These are phyloP conservation scores for Xyliphius kryptos DNA, from an alignment of 2,113 vertebrate genomes.

Conservation along the genomic window DNA sequence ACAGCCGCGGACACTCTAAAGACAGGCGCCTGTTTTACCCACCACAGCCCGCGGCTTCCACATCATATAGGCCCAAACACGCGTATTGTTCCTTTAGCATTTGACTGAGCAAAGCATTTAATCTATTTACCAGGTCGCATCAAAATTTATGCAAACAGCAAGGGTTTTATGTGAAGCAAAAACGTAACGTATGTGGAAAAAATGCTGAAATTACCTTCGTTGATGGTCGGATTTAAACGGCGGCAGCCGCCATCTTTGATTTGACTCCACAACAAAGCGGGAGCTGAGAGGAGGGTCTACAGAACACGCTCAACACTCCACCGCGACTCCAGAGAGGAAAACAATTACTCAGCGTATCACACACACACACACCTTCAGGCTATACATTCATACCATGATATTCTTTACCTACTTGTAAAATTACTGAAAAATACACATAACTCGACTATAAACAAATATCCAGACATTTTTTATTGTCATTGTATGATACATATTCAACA, in stretches of 20 bases:
- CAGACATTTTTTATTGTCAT: too few species aligned
- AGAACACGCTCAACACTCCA: too few species aligned
- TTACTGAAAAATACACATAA: too few species aligned
- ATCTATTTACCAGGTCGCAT: background rate
- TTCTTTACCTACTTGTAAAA: too few species aligned
- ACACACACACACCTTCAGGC: background rate
- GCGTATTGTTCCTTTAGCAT: too few species aligned
- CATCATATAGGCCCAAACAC: conserved; percentile 34
- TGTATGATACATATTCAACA: too few species aligned
- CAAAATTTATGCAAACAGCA: background rate
- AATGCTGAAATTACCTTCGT: conserved; percentile 54
- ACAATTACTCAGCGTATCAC: background rate
- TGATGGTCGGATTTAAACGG: conserved; percentile 58
- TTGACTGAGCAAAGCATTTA: too few species aligned
- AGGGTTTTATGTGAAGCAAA: background rate
- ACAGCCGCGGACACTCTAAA: conserved; percentile 11
- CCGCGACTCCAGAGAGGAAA: conserved; percentile 10
- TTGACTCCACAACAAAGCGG: conserved; percentile 57
- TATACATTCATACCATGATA: too few species aligned
- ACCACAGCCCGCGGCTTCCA: conserved; percentile 28
- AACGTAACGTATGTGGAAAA: background rate
- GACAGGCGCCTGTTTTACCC: background rate
- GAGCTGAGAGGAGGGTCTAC: conserved; percentile 45
- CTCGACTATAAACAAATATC: too few species aligned
- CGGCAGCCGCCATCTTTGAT: conserved; percentile 68